These are phyloP conservation scores for Ophioninae sp. DNA, from an alignment of 2,888 invertebrate genomes.

Conservation along the genomic window DNA sequence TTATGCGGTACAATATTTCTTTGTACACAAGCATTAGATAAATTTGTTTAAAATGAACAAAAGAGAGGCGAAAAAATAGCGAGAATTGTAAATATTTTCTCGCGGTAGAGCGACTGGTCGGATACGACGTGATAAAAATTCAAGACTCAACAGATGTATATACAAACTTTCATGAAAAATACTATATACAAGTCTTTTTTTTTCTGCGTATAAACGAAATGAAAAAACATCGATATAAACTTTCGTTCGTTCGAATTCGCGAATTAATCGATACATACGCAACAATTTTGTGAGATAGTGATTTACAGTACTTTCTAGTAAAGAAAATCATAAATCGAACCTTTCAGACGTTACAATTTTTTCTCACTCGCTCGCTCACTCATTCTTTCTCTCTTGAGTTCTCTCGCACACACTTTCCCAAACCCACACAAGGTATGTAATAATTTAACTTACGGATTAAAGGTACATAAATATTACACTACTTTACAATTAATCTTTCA, in stretches of 20 bases:
- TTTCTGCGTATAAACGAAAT: slow-evolving; percentile 1
- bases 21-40: not conserved
- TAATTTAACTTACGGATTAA: slow-evolving; percentile 69
- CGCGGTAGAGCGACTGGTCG: slow-evolving; percentile 11
- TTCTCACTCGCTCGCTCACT: not conserved
- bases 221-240: slow-evolving; percentile 25
- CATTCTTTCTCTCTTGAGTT: slow-evolving; percentile 25
- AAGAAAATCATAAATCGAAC: slow-evolving; percentile 25
- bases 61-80: slow-evolving; percentile 8
- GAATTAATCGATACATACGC: slow-evolving; percentile 16
- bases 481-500: slow-evolving; percentile 71
- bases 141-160: slow-evolving; percentile 28
- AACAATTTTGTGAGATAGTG: slow-evolving; percentile 18
- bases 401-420: slow-evolving; percentile 34
- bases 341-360: slow-evolving; percentile 9
- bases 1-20: not conserved
- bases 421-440: slow-evolving; percentile 60
- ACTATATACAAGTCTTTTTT: slow-evolving; percentile 29
- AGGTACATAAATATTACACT: slow-evolving; percentile 74
- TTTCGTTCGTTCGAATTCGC: slow-evolving; percentile 40
- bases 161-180: slow-evolving; percentile 27
- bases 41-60: not conserved
- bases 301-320: slow-evolving; percentile 3
- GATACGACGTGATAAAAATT: slow-evolving; percentile 30
- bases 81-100: slow-evolving; percentile 1